Conservation (phyloP, 2,888 invertebrate species). For the Euzetes globulus region DNA sequence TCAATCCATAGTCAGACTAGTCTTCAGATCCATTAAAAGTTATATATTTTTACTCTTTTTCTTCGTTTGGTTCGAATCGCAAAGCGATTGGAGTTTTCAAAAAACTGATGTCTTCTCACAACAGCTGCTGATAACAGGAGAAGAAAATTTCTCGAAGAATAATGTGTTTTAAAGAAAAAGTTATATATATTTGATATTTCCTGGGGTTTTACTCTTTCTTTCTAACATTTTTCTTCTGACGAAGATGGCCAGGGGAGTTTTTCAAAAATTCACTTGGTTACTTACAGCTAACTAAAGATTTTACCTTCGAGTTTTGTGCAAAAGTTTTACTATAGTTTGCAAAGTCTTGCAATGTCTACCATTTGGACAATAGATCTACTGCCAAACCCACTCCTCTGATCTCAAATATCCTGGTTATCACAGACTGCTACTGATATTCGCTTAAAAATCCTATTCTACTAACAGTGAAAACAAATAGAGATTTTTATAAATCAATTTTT, state of each 20-base stretch:
- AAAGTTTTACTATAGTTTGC: no score
- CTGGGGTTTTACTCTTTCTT: not conserved
- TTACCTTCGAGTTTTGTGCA: no score
- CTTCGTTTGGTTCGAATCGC: not conserved
- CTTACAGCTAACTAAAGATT: no score
- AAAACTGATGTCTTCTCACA: not conserved
- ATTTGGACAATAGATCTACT: no score
- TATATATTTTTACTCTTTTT: not conserved
- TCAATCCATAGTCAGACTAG: not conserved
- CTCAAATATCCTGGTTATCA: no score
- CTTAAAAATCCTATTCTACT: not conserved
- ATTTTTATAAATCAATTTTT: not conserved
- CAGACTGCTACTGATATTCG: no score
- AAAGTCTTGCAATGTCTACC: no score
- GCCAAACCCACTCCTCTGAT: no score
- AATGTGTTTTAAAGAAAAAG: not conserved
- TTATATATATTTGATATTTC: not conserved
- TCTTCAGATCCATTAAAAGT: slow-evolving; percentile 5
- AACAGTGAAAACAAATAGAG: not conserved
- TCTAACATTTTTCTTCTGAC: not conserved
- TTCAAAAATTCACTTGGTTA: no score
- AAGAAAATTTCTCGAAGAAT: not conserved
- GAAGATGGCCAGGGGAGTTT: no score
- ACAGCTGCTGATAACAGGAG: not conserved
- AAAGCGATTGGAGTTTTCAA: not conserved